Evolutionary conservation across 2,113 vertebrate species (phyloP), one percentile per base, ranked within the genome.

Genomic region (Ramphastos sulfuratus): DNA sequence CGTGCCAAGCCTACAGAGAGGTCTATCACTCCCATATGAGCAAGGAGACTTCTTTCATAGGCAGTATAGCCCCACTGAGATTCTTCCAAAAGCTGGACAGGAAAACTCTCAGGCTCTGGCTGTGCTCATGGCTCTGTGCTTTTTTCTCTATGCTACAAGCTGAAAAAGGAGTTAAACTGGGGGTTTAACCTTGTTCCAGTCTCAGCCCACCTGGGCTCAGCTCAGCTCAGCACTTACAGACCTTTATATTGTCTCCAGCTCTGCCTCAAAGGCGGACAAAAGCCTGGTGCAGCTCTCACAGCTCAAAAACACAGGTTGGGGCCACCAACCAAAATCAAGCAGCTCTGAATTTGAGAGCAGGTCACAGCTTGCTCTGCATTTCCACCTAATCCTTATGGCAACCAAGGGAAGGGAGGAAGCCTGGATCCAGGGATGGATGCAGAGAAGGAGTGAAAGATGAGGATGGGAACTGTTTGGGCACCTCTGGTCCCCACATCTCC

Each of bases 61-160:
- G 10, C 37, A 67, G 37, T 20, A 25, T 0, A 1, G 7, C 59
- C 31, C 35, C 55, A 21, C 33, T 0, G 1, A 71, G 46, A 52
- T 33, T 66, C 37, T 71, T 55, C 33, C 33, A 66, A 52, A 58
- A 70, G 27, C 20, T 42, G 31, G n/a, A 37, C 2, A 55, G 55
- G n/a, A 75, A 78, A 69, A 3, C 19, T 79, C 33, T 25, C 66
- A 56, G 31, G 37, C 11, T 79, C 46, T 44, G 42, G 15, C 3
- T 63, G 6, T 24, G 31, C 35, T 93, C 63, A 17, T 1, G 4
- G 30, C 30, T 58, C 61, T 23, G 20, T 56, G 65, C 21, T 37
- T 75, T 82, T 44, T 56, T 37, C 27, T 72, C 48, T 67, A 60
- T n/a, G 60, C 56, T 80, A 18, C 67, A 64, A 59, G 59, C 6